Percentiles rank a stretch among this genome's conserved stretches.
Conservation (phyloP, 2,113 vertebrate species). For the Apistogramma diplotaenia region DNA sequence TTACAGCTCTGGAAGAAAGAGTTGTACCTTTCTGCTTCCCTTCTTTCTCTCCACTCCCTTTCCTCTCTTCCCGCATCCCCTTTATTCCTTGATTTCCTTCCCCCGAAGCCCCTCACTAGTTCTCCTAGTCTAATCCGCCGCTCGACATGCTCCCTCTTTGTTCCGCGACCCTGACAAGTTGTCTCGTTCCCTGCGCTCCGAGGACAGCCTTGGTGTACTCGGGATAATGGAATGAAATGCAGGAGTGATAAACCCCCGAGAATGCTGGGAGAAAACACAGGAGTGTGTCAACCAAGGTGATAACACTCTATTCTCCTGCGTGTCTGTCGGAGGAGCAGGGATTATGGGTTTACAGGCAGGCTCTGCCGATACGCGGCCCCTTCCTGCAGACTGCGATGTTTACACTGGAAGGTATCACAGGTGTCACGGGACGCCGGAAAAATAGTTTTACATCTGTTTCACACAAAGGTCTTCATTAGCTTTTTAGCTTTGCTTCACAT, state of each 20-base stretch:
- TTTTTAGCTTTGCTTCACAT: constrained; percentile 20
- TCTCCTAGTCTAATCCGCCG: constrained; percentile 59
- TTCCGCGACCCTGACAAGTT: constrained; percentile 69
- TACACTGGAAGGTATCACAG: constrained; percentile 42
- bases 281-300: constrained; percentile 67
- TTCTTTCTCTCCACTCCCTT: background rate
- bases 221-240: constrained; percentile 71
- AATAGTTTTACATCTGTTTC: constrained; percentile 53
- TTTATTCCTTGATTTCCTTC: constrained; percentile 19
- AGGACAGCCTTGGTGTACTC: constrained; percentile 57
- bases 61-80: constrained; percentile 12
- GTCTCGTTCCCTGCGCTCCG: constrained; percentile 57
- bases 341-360: constrained; percentile 63
- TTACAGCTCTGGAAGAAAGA: background rate
- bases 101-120: constrained; percentile 36
- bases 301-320: constrained; percentile 63
- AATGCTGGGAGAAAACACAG: constrained; percentile 66
- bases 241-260: constrained; percentile 67
- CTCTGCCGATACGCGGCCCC: constrained; percentile 57
- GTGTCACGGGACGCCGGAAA: constrained; percentile 31
- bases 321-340: constrained; percentile 53
- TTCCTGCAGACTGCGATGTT: constrained; percentile 47
- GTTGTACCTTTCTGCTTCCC: background rate
- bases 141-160: constrained; percentile 71
- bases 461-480: constrained; percentile 58